These are phyloP conservation scores for Drosophila guanche DNA, from an alignment of 1,140 invertebrate species.

Conservation along the genomic window DNA sequence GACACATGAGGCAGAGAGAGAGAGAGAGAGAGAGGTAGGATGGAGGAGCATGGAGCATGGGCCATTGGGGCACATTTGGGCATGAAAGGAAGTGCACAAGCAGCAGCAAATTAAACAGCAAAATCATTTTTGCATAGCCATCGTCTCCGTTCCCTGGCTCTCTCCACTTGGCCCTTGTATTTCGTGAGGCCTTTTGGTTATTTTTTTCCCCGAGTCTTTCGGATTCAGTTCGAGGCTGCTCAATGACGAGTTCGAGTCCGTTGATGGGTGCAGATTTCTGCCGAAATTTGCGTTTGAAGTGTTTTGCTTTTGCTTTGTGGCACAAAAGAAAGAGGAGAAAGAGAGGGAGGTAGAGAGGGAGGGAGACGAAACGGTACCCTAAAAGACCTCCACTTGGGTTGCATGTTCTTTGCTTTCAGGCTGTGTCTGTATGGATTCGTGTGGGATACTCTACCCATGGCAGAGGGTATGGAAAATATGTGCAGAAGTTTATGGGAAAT, in stretches of 20 bases:
- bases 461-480: too few relatives aligned
- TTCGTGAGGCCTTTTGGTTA: constrained; percentile 39
- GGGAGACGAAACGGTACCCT: too few relatives aligned
- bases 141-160: constrained; percentile 7
- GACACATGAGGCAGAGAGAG: constrained; percentile 61
- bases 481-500: too few relatives aligned
- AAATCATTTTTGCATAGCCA: constrained; percentile 79
- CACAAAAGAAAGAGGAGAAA: constrained; percentile 20
- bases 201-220: neutral
- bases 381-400: constrained; percentile 20
- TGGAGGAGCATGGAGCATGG: neutral
- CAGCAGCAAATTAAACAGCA: constrained; percentile 79
- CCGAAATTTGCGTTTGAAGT: constrained; percentile 82
- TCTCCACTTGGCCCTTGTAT: constrained; percentile 38
- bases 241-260: constrained; percentile 65
- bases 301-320: constrained; percentile 44
- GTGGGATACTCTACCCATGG: too few relatives aligned
- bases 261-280: constrained; percentile 83
- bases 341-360: too few relatives aligned
- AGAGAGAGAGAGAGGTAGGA: constrained; percentile 12
- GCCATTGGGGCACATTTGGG: neutral
- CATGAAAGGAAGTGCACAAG: constrained; percentile 75
- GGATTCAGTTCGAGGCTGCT: constrained; percentile 21
- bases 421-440: neutral
- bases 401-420: constrained; percentile 19